phyloP scores from a whole-genome alignment of 2,888 invertebrate genomes.

The Sesamia inferens region DNA sequence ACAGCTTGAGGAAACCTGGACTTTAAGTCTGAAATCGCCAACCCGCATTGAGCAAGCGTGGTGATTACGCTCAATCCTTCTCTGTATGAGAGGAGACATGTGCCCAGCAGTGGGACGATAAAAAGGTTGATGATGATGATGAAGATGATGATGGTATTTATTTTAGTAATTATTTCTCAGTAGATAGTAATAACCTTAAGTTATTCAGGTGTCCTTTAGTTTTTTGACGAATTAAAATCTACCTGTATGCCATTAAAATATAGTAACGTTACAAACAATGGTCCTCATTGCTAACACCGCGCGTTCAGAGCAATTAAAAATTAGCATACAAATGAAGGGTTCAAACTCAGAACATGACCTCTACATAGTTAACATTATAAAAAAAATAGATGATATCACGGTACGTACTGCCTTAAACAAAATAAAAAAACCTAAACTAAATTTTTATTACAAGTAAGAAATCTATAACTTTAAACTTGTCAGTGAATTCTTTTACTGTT shows the following conservation, averaged over 20 bases:
- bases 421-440: constrained; percentile 17
- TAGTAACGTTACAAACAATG: constrained; percentile 20
- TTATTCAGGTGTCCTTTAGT: neutral
- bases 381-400: constrained; percentile 12
- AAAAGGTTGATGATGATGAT: too few species aligned
- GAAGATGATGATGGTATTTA: too few species aligned
- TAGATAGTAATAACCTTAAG: neutral
- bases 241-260: constrained; percentile 10
- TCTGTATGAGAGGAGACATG: too few species aligned
- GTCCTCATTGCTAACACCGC: constrained; percentile 20
- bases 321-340: constrained; percentile 45
- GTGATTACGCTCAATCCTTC: too few species aligned
- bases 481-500: neutral
- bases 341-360: constrained; percentile 42
- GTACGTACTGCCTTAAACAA: neutral
- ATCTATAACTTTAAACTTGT: neutral
- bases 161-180: too few species aligned
- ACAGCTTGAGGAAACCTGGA: too few species aligned
- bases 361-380: constrained; percentile 14
- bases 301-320: constrained; percentile 44
- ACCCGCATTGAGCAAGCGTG: too few species aligned
- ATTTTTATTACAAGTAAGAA: too few species aligned
- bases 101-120: too few species aligned
- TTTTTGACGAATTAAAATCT: constrained; percentile 21
- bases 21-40: too few species aligned